Evolutionary conservation across 2,797 vertebrate species (phyloP).

Genomic region (Aselliscus stoliczkanus): DNA sequence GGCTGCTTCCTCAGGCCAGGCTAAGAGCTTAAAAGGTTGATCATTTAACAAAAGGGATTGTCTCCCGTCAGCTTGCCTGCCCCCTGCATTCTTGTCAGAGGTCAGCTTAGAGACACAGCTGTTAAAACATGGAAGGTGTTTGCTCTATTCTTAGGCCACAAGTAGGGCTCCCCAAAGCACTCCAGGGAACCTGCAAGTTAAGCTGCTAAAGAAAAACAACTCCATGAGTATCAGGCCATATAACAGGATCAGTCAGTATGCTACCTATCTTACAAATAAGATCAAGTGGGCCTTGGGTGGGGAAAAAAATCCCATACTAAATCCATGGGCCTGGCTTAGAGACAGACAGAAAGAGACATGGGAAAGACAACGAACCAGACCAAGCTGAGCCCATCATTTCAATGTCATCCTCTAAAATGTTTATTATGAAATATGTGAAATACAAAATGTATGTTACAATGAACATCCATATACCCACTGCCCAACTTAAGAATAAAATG

Average conservation of each 20-base stretch:
- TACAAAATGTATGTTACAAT: background rate
- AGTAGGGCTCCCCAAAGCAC: no score
- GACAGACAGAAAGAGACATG: no score
- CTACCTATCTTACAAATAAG: background rate
- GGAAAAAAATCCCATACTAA: background rate
- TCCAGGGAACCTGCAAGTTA: background rate
- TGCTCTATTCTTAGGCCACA: background rate
- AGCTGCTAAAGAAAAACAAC: background rate
- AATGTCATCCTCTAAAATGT: background rate
- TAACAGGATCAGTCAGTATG: fast-evolving
- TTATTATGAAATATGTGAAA: background rate
- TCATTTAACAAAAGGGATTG: background rate
- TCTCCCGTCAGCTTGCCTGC: background rate
- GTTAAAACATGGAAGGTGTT: background rate
- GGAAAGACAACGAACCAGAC: background rate
- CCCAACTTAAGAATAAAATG: background rate
- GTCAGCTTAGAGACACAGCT: background rate
- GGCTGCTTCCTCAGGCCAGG: no score
- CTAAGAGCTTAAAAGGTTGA: background rate
- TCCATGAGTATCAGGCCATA: background rate
- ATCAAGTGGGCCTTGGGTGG: background rate
- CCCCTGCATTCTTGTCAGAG: background rate
- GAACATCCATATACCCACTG: background rate
- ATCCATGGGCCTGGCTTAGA: background rate
- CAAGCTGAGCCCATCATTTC: background rate